Conservation (phyloP, 2,888 invertebrate genomes). For the Eristalinus aeneus region DNA sequence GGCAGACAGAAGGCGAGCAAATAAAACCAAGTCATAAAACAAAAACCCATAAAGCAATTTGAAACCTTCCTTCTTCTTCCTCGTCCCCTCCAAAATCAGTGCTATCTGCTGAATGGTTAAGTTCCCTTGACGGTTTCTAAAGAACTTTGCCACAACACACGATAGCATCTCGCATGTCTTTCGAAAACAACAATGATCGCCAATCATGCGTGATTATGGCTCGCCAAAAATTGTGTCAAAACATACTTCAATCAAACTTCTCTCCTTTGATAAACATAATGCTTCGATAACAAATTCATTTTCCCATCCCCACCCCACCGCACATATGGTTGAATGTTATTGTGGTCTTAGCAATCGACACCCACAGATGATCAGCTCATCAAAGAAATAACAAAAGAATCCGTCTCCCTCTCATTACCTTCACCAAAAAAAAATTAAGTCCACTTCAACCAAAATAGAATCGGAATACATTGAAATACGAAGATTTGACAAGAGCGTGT, state of each 20-base stretch:
- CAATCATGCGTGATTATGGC: background rate
- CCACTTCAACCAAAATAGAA: constrained; percentile 38
- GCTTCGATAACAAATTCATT: background rate
- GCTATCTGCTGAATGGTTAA: too few relatives aligned
- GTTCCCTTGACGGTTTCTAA: too few relatives aligned
- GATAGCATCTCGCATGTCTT: too few relatives aligned
- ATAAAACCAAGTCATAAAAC: too few relatives aligned
- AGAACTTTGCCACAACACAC: too few relatives aligned
- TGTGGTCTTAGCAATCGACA: constrained; percentile 29
- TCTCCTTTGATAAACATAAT: background rate
- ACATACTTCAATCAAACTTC: background rate
- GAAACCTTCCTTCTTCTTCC: too few relatives aligned
- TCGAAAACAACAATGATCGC: background rate
- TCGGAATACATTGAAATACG: constrained; percentile 4
- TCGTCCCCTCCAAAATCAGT: too few relatives aligned
- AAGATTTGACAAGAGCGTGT: constrained; percentile 15
- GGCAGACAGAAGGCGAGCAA: too few relatives aligned
- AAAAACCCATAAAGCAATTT: too few relatives aligned
- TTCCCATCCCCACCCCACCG: background rate
- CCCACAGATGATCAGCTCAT: constrained; percentile 21
- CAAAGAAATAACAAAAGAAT: constrained; percentile 2
- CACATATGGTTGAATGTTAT: constrained; percentile 7
- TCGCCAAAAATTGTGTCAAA: background rate
- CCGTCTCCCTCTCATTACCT: constrained; percentile 13
- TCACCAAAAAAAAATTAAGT: constrained; percentile 3